These are phyloP conservation scores for Periparus ater DNA, from an alignment of 2,797 vertebrate species.

Conservation along the genomic window DNA sequence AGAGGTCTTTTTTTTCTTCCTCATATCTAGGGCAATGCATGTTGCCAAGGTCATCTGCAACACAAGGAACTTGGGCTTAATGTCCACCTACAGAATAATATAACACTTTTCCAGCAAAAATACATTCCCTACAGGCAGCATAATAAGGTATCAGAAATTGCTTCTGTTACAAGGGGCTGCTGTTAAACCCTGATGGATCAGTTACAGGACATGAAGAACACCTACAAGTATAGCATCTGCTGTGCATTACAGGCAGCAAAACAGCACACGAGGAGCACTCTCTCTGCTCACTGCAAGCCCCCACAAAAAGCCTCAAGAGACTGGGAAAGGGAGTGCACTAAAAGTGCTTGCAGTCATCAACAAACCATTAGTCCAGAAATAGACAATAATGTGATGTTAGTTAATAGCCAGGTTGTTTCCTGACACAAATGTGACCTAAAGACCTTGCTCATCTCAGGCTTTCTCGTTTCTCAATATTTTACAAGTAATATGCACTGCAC, in stretches of 20 bases:
- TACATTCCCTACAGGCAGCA: not conserved
- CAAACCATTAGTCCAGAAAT: not conserved
- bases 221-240: not conserved
- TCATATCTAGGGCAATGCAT: not conserved
- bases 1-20: not conserved
- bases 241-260: not conserved
- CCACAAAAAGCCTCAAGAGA: not conserved
- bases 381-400: not conserved
- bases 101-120: not conserved
- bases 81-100: not conserved
- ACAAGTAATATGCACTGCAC: not conserved
- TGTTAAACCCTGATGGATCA: not conserved
- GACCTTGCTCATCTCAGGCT: not conserved
- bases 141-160: not conserved
- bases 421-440: not conserved
- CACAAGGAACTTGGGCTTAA: not conserved
- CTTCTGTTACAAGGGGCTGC: not conserved
- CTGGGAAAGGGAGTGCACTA: too few relatives aligned
- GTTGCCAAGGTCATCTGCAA: not conserved
- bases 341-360: not conserved
- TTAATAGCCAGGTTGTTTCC: not conserved
- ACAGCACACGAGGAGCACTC: not conserved
- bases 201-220: not conserved
- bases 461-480: not conserved
- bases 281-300: not conserved